Evolutionary conservation across 2,888 invertebrate species (phyloP).

Genomic region (Listrodromus nycthemerus): DNA sequence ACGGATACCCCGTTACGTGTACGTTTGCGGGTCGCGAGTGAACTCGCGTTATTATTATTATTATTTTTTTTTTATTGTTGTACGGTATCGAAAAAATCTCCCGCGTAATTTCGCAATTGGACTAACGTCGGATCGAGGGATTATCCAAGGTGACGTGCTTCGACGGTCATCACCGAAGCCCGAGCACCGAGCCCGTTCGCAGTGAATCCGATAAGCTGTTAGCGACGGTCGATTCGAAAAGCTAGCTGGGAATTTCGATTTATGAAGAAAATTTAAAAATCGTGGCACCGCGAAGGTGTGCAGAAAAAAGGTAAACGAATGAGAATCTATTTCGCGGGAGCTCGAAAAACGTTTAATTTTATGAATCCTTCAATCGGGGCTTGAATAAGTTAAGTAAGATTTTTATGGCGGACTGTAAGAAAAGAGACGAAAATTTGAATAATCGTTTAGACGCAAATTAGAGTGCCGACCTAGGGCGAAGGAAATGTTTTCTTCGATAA

Average conservation of each 20-base stretch:
- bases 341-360: no score
- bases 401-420: no score
- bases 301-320: neutral
- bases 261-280: neutral
- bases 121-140: slow-evolving; percentile 25
- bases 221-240: slow-evolving; percentile 6
- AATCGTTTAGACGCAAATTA: no score
- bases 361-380: no score
- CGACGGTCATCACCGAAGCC: slow-evolving; percentile 10
- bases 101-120: slow-evolving; percentile 55
- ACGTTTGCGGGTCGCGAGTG: neutral
- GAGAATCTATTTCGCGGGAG: neutral
- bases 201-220: neutral
- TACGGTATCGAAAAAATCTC: neutral
- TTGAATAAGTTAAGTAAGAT: no score
- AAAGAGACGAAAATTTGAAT: no score
- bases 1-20: neutral
- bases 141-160: slow-evolving; percentile 30
- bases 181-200: slow-evolving; percentile 2
- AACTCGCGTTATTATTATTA: neutral
- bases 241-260: neutral
- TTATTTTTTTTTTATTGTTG: neutral
- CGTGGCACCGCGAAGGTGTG: neutral
- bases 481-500: neutral
- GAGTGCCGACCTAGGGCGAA: neutral